phyloP scores from a whole-genome alignment of 2,113 vertebrate species.

The Osmerus mordax region DNA sequence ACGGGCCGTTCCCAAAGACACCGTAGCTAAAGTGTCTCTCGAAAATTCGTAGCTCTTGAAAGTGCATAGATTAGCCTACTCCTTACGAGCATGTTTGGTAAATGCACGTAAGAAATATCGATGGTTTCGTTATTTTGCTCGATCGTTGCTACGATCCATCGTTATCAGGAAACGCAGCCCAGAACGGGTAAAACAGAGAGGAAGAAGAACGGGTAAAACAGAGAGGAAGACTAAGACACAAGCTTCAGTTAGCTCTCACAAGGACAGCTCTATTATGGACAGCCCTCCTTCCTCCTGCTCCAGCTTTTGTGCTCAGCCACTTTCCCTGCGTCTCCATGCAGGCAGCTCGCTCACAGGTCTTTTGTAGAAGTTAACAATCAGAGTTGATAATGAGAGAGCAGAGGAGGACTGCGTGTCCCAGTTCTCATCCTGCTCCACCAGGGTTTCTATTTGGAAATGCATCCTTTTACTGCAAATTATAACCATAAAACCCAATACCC shows the following conservation, averaged over 20 bases:
- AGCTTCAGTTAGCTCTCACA: constrained; percentile 72
- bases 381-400: constrained; percentile 52
- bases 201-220: too few species aligned
- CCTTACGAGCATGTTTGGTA: too few species aligned
- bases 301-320: constrained; percentile 19
- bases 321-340: constrained; percentile 20
- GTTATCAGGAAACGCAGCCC: too few species aligned
- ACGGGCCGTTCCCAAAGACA: too few species aligned
- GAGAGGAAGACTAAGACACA: constrained; percentile 69
- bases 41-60: too few species aligned
- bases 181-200: too few species aligned
- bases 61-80: too few species aligned
- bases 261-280: constrained; percentile 29
- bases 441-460: constrained; percentile 80
- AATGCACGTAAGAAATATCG: too few species aligned
- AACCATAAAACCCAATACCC: constrained; percentile 97
- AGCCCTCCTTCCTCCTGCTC: constrained; percentile 26
- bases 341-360: constrained; percentile 23
- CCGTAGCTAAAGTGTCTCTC: too few species aligned
- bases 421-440: constrained; percentile 49
- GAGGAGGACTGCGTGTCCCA: constrained; percentile 49
- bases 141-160: too few species aligned
- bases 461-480: constrained; percentile 99
- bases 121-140: too few species aligned
- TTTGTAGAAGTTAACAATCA: constrained; percentile 49